Conservation (phyloP, 2,797 vertebrate genomes). For the Microhierax caerulescens region DNA sequence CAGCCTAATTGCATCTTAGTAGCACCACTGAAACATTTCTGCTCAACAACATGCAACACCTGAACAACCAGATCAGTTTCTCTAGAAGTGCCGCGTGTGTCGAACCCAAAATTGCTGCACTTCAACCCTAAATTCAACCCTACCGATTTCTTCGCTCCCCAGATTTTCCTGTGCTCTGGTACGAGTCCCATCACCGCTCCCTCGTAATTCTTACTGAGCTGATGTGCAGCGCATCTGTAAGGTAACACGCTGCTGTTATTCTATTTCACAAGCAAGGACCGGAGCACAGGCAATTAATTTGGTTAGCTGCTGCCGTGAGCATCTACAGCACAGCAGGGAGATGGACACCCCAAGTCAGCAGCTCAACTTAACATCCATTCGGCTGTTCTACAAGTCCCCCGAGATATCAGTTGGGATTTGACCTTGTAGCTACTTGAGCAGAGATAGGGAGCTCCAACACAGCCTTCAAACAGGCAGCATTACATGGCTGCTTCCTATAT, state of each 20-base stretch:
- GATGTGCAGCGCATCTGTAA: not conserved
- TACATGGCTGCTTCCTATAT: not conserved
- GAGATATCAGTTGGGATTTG: not conserved
- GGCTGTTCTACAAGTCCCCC: not conserved
- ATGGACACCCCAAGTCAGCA: not conserved
- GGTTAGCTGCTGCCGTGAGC: not conserved
- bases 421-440: not conserved
- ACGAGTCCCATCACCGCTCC: not conserved
- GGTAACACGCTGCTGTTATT: not conserved
- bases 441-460: not conserved
- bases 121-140: not conserved
- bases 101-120: not conserved
- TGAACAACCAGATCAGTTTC: not conserved
- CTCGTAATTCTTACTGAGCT: not conserved
- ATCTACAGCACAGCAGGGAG: not conserved
- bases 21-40: not conserved
- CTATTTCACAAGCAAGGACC: not conserved
- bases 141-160: not conserved
- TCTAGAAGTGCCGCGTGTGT: too few relatives aligned
- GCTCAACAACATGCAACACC: rapidly evolving
- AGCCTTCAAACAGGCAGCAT: not conserved
- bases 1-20: not conserved
- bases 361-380: not conserved
- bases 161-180: rapidly evolving
- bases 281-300: not conserved